Percentiles rank a stretch among this genome's conserved stretches.
Conservation (phyloP, 2,797 vertebrate species). For the Monodelphis domestica region DNA sequence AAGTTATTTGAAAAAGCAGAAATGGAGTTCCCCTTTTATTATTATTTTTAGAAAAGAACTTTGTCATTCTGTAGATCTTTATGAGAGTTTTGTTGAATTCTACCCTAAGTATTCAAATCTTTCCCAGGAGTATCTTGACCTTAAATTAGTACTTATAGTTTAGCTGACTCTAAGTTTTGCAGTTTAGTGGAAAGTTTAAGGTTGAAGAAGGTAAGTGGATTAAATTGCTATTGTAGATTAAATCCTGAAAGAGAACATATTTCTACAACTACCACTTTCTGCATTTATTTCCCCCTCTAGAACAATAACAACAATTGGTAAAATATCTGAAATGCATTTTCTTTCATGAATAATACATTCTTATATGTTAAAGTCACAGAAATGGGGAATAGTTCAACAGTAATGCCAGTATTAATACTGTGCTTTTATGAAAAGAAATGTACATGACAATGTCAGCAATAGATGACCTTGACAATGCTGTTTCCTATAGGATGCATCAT, state of each 20-base stretch:
- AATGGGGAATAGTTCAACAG: conserved; percentile 61
- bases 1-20: conserved; percentile 77
- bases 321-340: conserved; percentile 77
- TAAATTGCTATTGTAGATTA: conserved; percentile 80
- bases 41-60: conserved; percentile 71
- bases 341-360: conserved; percentile 80
- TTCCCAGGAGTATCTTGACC: conserved; percentile 79
- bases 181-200: conserved; percentile 77
- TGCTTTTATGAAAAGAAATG: conserved; percentile 55
- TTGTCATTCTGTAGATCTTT: conserved; percentile 79
- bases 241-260: conserved; percentile 72
- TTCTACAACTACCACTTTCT: conserved; percentile 72
- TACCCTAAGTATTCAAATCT: conserved; percentile 76
- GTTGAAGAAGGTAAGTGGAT: conserved; percentile 77
- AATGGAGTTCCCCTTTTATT: conserved; percentile 70
- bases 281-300: conserved; percentile 79
- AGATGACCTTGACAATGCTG: conserved; percentile 53
- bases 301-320: conserved; percentile 81
- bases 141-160: conserved; percentile 82
- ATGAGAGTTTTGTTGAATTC: conserved; percentile 75
- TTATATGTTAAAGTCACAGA: conserved; percentile 77
- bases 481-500: conserved; percentile 42
- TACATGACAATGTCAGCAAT: conserved; percentile 7
- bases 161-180: conserved; percentile 76
- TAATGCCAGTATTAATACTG: conserved; percentile 33